Conservation (phyloP, 1,140 invertebrate species). For the Drosophila funebris region DNA sequence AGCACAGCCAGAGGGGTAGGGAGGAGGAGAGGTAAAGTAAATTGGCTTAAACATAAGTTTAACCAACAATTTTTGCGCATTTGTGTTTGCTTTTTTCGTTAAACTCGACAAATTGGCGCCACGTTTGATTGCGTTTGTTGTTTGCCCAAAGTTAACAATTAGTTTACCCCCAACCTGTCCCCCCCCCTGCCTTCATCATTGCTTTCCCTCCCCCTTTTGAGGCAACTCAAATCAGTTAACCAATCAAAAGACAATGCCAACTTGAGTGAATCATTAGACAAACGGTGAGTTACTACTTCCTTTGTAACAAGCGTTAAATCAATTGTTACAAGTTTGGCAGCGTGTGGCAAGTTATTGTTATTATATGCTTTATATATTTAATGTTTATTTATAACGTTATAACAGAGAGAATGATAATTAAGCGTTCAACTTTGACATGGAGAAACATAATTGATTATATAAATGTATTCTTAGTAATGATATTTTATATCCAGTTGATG, state of each 20-base stretch:
- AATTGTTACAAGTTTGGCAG: background rate
- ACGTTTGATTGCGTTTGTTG: constrained; percentile 80
- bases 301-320: background rate
- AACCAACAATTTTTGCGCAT: constrained; percentile 35
- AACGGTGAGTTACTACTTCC: constrained; percentile 7
- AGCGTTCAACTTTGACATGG: no score
- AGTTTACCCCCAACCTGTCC: constrained; percentile 31
- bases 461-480: no score
- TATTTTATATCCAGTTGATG: no score
- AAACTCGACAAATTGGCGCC: constrained; percentile 50
- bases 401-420: no score
- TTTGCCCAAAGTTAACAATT: constrained; percentile 81
- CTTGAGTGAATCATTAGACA: constrained; percentile 44
- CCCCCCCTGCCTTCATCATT: background rate
- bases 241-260: constrained; percentile 62
- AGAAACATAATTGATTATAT: no score
- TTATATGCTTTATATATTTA: background rate
- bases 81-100: constrained; percentile 43
- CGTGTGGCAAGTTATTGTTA: background rate
- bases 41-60: constrained; percentile 14
- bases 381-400: no score
- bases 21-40: background rate
- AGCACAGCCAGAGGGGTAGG: background rate
- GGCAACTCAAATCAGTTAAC: constrained; percentile 64
- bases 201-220: background rate